These are phyloP conservation scores for Geococcyx californianus DNA, from an alignment of 2,113 vertebrate species.

Conservation along the genomic window DNA sequence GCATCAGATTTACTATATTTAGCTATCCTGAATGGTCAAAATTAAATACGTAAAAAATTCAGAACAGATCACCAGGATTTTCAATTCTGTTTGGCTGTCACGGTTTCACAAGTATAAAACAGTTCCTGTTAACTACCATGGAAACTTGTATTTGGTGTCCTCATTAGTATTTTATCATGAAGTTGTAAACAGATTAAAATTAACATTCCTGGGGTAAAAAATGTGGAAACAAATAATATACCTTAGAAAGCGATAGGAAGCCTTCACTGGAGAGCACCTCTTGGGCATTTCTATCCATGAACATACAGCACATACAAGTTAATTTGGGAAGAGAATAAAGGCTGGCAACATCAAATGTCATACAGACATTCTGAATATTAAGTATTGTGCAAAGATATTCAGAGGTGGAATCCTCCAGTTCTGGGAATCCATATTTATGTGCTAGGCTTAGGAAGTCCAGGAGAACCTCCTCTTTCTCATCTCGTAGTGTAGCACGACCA, in stretches of 20 bases:
- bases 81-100: neutral
- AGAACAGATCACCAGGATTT: neutral
- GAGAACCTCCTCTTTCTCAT: constrained; percentile 92
- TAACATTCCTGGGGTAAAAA: neutral
- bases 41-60: neutral
- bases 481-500: constrained; percentile 90
- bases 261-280: constrained; percentile 92
- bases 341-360: constrained; percentile 96
- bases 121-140: neutral
- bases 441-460: constrained; percentile 95
- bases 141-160: neutral
- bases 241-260: constrained; percentile 94
- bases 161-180: neutral
- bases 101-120: neutral
- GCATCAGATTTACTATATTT: neutral
- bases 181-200: neutral
- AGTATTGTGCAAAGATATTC: constrained; percentile 96
- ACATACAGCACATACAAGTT: constrained; percentile 91
- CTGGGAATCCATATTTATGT: constrained; percentile 95
- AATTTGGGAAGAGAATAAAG: constrained; percentile 91
- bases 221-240: constrained; percentile 38
- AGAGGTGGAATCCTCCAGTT: constrained; percentile 93
- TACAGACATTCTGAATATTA: constrained; percentile 93
- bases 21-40: neutral
- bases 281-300: constrained; percentile 94